Percentiles rank a stretch among this genome's conserved stretches.
Conservation (phyloP, 2,113 vertebrate species). For the Gavia stellata region DNA sequence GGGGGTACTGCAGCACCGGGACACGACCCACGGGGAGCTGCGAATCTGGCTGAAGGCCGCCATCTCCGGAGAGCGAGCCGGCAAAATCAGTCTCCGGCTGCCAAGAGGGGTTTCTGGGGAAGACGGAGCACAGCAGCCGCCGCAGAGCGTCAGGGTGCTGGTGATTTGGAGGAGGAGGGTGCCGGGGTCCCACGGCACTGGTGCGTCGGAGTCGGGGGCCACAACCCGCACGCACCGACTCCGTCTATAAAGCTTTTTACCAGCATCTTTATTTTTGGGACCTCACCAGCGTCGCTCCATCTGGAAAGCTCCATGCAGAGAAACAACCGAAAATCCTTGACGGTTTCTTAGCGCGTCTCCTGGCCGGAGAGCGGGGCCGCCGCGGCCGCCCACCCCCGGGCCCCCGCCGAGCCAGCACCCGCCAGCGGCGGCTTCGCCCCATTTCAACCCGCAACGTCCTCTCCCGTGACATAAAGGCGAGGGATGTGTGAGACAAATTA, state of each 20-base stretch:
- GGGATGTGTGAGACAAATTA: no score
- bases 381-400: neutral
- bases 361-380: neutral
- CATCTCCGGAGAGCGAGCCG: rapidly evolving
- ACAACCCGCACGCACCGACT: rapidly evolving
- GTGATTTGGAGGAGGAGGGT: neutral
- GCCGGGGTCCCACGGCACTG: rapidly evolving
- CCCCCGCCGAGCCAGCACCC: no score
- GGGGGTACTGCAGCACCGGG: rapidly evolving
- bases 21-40: rapidly evolving
- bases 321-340: neutral
- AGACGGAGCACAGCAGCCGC: rapidly evolving
- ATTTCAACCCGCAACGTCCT: no score
- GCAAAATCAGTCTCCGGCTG: neutral
- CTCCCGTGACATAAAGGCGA: no score
- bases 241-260: neutral
- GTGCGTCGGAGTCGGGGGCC: neutral
- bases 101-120: neutral
- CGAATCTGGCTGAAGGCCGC: neutral
- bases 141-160: neutral
- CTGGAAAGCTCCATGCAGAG: no score
- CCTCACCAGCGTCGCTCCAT: rapidly evolving
- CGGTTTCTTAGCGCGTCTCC: no score
- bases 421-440: no score
- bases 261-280: neutral